phyloP scores from a whole-genome alignment of 2,888 invertebrate genomes.

The Drosophila mulleri region DNA sequence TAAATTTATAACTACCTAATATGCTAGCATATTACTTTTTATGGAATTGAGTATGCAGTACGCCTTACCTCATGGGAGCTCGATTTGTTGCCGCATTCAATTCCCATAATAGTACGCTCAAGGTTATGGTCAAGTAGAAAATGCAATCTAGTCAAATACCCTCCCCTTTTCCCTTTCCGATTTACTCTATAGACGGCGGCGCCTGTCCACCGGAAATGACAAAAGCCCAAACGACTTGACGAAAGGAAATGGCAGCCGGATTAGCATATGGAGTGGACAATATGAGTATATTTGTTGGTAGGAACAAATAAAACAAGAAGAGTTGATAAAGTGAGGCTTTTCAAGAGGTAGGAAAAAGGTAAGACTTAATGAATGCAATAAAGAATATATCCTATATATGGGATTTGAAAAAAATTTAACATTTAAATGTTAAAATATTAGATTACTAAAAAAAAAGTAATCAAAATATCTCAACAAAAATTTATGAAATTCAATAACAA shows the following conservation, averaged over 20 bases:
- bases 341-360: neutral
- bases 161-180: too few relatives aligned
- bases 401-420: neutral
- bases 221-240: constrained; percentile 21
- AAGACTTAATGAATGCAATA: too few relatives aligned
- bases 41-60: neutral
- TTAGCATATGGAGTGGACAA: constrained; percentile 5
- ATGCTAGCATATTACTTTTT: neutral
- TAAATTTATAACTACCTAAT: neutral
- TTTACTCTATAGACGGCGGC: neutral
- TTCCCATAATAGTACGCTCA: constrained; percentile 40
- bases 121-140: constrained; percentile 50
- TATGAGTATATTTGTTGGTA: neutral
- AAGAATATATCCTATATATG: neutral
- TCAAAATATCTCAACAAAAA: neutral
- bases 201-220: constrained; percentile 8
- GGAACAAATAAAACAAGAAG: neutral
- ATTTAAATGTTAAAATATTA: too few relatives aligned
- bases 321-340: neutral
- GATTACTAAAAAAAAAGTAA: too few relatives aligned
- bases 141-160: constrained; percentile 18
- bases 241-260: constrained; percentile 36
- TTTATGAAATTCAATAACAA: neutral
- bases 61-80: neutral
- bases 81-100: constrained; percentile 39